Percentiles rank a stretch among this genome's conserved stretches.
phyloP scores from a whole-genome alignment of 1,140 invertebrate genomes.

The Drosophila parvula region DNA sequence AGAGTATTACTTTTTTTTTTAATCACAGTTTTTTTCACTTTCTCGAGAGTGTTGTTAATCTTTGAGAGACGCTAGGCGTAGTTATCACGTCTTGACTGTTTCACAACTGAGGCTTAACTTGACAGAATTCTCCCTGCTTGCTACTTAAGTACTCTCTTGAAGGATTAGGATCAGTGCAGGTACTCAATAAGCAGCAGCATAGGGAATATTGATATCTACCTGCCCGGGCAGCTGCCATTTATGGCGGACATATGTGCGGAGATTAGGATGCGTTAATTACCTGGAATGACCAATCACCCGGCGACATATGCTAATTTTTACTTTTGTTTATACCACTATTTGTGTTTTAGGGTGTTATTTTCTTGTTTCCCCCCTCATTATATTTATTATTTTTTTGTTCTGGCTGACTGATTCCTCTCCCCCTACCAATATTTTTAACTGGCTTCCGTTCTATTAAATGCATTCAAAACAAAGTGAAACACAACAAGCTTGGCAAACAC shows the following conservation, averaged over 20 bases:
- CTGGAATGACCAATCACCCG: constrained; percentile 9
- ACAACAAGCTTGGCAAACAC: constrained; percentile 35
- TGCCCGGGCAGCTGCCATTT: constrained; percentile 52
- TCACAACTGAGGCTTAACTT: constrained; percentile 33
- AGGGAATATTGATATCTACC: constrained; percentile 16
- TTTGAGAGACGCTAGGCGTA: constrained; percentile 52
- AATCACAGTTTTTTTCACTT: constrained; percentile 52
- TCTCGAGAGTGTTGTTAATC: constrained; percentile 23
- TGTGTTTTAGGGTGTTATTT: constrained; percentile 8
- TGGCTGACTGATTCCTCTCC: constrained; percentile 23
- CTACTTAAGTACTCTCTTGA: constrained; percentile 47
- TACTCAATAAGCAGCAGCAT: neutral
- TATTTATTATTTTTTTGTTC: constrained; percentile 15
- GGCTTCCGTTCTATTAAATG: constrained; percentile 53
- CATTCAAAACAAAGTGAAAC: constrained; percentile 49
- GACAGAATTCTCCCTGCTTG: neutral
- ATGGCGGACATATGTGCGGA: constrained; percentile 48
- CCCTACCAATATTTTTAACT: constrained; percentile 19
- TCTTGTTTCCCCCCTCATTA: neutral
- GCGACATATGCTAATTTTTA: constrained; percentile 27
- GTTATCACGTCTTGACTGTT: constrained; percentile 49
- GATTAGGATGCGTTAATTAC: constrained; percentile 33
- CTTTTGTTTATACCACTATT: neutral
- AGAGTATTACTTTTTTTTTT: constrained; percentile 8
- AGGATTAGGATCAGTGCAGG: constrained; percentile 11